Evolutionary conservation across 37 sponge, comb jelly and placozoan species (phyloP), one percentile per base, ranked within the genome.

Genomic region (Halichondria panicea): DNA sequence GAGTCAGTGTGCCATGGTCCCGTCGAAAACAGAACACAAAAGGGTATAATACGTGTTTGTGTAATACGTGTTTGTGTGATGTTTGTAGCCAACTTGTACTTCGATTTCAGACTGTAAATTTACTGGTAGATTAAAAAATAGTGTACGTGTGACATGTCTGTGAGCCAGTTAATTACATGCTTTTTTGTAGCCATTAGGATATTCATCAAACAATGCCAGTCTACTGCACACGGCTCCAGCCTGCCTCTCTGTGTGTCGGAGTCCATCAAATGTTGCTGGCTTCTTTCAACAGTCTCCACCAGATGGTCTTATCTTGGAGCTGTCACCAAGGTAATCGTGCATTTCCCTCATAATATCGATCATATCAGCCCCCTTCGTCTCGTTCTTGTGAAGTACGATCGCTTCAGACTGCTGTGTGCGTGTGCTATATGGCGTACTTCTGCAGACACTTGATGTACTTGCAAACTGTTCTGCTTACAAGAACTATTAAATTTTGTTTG

Each of bases 231-330:
- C 21, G 70, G 81, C 22, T 80, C 25, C 33, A 66, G 81, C 15
- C 44, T 15, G 8, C 54, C 81, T 15, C 45, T 22, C 32, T 39
- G 56, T 30, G 81, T 70, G 40, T 80, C 45, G 25, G 41, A 33
- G 38, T 55, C 55, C 70, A 80, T 70, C 25, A 72, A 12, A 28
- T 80, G 81, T 2, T 67, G 39, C 63, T 80, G 71, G 22, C 63
- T 40, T 24, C 62, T 40, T 81, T 9, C 72, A 34, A 7, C 73
- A 74, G 43, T 81, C 82, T 24, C 82, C 82, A 15, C 82, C 81
- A n/a, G 82, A 73, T 24, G 48, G 40, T n/a, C n/a, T n/a, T 9
- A 81, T 66, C 15, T 33, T 50, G 22, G 4, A 9, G 11, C 22
- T 11, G 19, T 59, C 77, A 8, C 27, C 25, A 27, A 80, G 38